These are phyloP conservation scores for Mallateleia sp. DNA, from an alignment of 2,888 invertebrate genomes.

Conservation along the genomic window DNA sequence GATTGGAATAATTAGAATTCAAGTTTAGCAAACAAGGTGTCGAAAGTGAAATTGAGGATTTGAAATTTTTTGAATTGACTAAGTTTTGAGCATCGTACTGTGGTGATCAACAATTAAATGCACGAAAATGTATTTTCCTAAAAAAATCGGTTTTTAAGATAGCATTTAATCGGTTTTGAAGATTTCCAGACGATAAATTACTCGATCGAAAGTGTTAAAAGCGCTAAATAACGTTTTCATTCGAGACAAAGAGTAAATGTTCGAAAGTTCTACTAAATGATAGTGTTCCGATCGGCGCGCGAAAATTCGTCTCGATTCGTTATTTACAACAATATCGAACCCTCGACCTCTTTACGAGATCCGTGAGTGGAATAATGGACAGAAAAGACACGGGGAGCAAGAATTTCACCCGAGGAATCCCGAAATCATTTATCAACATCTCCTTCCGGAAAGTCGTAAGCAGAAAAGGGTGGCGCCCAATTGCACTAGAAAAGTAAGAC, in stretches of 20 bases:
- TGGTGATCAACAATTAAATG: too few relatives aligned
- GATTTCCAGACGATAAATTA: conserved; percentile 40
- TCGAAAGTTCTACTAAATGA: conserved; percentile 62
- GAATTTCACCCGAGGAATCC: conserved; percentile 65
- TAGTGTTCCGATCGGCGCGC: conserved; percentile 54
- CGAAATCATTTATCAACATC: conserved; percentile 76
- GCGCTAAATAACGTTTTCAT: conserved; percentile 67
- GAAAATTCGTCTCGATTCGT: conserved; percentile 73
- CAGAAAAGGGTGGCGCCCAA: conserved; percentile 71
- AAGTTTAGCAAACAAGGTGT: conserved; percentile 1
- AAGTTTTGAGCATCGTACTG: not conserved
- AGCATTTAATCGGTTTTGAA: conserved; percentile 8
- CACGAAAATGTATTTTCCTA: not conserved
- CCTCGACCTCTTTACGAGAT: conserved; percentile 67
- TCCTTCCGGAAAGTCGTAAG: conserved; percentile 72
- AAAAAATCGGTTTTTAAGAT: not conserved
- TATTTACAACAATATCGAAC: conserved; percentile 71
- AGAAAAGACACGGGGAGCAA: conserved; percentile 51
- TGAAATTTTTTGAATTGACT: conserved; percentile 11
- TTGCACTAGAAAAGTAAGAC: conserved; percentile 71
- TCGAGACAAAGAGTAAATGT: conserved; percentile 61
- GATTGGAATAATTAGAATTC: too few relatives aligned
- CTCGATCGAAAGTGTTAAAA: conserved; percentile 37
- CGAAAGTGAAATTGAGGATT: conserved; percentile 11
- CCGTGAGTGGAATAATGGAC: conserved; percentile 70